Evolutionary conservation across 2,888 invertebrate genomes (phyloP).

Genomic region (Mesorhabditis spiculigera): DNA sequence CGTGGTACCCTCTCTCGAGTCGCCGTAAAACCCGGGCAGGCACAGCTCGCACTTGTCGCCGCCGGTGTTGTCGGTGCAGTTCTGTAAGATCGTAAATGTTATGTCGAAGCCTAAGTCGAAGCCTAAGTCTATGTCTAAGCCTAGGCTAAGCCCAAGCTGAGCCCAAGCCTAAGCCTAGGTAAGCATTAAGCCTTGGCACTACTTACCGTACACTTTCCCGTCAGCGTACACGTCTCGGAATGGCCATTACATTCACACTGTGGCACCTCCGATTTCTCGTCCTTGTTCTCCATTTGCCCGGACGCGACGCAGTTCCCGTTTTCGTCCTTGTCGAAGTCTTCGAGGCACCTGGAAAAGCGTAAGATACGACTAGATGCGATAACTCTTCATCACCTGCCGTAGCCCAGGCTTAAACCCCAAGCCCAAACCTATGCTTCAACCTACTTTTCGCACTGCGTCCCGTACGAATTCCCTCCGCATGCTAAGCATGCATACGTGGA

Average conservation of each 20-base stretch:
- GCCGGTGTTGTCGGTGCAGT: conserved; percentile 63
- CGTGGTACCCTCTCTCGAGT: conserved; percentile 77
- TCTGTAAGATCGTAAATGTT: conserved; percentile 32
- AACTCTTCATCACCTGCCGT: neutral
- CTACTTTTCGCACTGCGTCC: conserved; percentile 74
- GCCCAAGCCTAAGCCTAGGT: neutral
- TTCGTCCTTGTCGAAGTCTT: neutral
- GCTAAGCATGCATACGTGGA: conserved; percentile 88
- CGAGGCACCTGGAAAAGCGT: neutral
- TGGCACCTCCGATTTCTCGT: neutral
- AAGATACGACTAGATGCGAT: neutral
- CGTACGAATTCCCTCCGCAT: conserved; percentile 89
- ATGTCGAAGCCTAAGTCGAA: neutral
- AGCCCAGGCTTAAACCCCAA: conserved; percentile 8
- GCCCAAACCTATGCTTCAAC: neutral
- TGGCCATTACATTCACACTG: conserved; percentile 30
- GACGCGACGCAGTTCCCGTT: conserved; percentile 9
- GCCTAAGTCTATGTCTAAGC: too few relatives aligned
- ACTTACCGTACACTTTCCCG: conserved; percentile 18
- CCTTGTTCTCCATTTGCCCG: neutral
- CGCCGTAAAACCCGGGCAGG: conserved; percentile 83
- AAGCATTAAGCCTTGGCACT: neutral
- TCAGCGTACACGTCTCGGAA: conserved; percentile 20
- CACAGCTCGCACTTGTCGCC: conserved; percentile 60
- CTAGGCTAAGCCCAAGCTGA: neutral